phyloP scores from a whole-genome alignment of 2,797 vertebrate genomes.

The Spinus pinus region DNA sequence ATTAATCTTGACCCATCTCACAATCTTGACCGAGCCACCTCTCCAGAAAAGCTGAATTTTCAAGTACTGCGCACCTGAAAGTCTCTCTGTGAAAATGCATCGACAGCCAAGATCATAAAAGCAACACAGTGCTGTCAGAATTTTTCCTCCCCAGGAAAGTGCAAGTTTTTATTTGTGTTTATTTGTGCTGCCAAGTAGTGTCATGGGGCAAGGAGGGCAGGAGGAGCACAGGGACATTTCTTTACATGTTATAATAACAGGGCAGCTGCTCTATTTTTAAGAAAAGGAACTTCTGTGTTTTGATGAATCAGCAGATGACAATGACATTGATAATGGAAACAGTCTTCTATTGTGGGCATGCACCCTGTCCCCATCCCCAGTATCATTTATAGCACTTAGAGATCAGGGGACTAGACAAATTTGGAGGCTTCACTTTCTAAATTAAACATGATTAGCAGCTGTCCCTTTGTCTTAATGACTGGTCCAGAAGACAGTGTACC shows the following conservation, averaged over 20 bases:
- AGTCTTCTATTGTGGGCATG: neutral
- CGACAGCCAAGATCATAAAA: neutral
- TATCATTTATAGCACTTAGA: neutral
- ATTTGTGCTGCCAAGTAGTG: neutral
- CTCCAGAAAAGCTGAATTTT: slow-evolving; percentile 19
- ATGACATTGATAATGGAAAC: neutral
- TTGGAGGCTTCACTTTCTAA: neutral
- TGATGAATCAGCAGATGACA: neutral
- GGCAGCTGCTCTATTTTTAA: neutral
- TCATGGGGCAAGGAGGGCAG: neutral
- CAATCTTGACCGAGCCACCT: rapidly evolving
- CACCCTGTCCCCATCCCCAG: neutral
- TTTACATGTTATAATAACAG: neutral
- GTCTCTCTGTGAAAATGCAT: neutral
- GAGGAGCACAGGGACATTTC: neutral
- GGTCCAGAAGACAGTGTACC: neutral
- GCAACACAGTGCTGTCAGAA: neutral
- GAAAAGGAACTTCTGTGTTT: neutral
- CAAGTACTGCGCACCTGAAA: slow-evolving; percentile 6
- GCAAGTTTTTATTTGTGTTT: neutral
- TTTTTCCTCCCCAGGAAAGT: neutral
- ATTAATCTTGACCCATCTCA: slow-evolving; percentile 6
- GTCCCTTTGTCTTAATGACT: neutral
- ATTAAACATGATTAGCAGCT: neutral
- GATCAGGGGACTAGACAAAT: neutral